Evolutionary conservation across 2,113 vertebrate species (phyloP), one percentile per base, ranked within the genome.

Genomic region (Nothobranchius kuhntae): DNA sequence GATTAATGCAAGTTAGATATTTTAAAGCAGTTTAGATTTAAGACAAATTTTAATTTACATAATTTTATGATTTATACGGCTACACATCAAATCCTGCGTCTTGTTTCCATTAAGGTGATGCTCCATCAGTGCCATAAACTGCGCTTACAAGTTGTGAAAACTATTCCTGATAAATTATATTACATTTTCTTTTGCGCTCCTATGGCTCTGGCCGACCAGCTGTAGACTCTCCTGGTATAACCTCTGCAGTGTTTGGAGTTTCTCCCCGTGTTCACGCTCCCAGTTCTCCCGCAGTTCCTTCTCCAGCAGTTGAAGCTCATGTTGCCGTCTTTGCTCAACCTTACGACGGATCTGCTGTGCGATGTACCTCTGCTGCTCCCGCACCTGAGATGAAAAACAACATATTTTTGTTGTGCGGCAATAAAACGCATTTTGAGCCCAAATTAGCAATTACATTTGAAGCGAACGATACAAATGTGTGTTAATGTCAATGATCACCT

Each of bases 341-440:
- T 94, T 93, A 71, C 91, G 77, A 61, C 96, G 93, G 78, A 96
- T 95, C 68, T 93, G 93, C 55, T 83, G 89, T 0, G 97, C 93
- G 0, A 98, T 95, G 67, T 68, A 53, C n/a, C 94, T 93, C 81
- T 98, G 94, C 75, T 98, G 97, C 83, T 98, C 95, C 69, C 97
- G 93, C 75, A 99, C 97, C 97, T 99, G 74, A 0, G 11, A 0
- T 2, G 12, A 40, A 64, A 42, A 30, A 3, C 30, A 30, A 30
- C 30, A 30, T 3, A 30, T 30, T 30, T 30, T 3, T 30, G 30
- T 30, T 30, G 30, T 30, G 30, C 4, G 30, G 30, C 30, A 30
- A 30, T 30, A 30, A 30, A 30, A 30, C 30, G 30, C 30, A 3
- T 3, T 30, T 30, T 30, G 30, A 30, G 30, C 30, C 2, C 30